Evolutionary conservation across 2,888 invertebrate genomes (phyloP).

Genomic region (Esperia sulphurella): DNA sequence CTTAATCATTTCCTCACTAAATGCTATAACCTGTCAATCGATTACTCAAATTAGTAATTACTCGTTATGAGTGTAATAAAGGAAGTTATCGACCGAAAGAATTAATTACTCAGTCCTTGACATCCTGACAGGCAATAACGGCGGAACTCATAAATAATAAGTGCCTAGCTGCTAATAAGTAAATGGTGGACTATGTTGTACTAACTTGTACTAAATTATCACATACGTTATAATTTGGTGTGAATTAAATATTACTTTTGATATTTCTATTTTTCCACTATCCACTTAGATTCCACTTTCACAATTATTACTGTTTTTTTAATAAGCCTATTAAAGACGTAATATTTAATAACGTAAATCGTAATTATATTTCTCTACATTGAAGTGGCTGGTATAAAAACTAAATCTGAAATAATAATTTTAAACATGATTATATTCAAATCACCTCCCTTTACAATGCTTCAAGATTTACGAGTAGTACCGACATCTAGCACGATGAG

Average conservation of each 20-base stretch:
- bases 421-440: too few relatives aligned
- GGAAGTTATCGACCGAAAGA: not conserved
- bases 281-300: too few relatives aligned
- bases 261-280: not conserved
- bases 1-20: not conserved
- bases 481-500: too few relatives aligned
- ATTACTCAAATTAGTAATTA: not conserved
- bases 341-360: too few relatives aligned
- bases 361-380: too few relatives aligned
- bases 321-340: too few relatives aligned
- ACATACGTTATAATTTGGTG: too few relatives aligned
- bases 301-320: too few relatives aligned
- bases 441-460: too few relatives aligned
- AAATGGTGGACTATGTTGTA: not conserved
- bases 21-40: not conserved
- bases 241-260: not conserved
- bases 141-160: constrained; percentile 35
- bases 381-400: too few relatives aligned
- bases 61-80: not conserved
- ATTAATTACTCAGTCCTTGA: constrained; percentile 24
- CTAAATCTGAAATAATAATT: too few relatives aligned
- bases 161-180: constrained; percentile 3
- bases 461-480: too few relatives aligned
- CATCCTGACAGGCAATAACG: constrained; percentile 20
- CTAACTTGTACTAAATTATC: not conserved